These are phyloP conservation scores for Macroramphosus scolopax DNA, from an alignment of 2,797 vertebrate genomes.

Conservation along the genomic window DNA sequence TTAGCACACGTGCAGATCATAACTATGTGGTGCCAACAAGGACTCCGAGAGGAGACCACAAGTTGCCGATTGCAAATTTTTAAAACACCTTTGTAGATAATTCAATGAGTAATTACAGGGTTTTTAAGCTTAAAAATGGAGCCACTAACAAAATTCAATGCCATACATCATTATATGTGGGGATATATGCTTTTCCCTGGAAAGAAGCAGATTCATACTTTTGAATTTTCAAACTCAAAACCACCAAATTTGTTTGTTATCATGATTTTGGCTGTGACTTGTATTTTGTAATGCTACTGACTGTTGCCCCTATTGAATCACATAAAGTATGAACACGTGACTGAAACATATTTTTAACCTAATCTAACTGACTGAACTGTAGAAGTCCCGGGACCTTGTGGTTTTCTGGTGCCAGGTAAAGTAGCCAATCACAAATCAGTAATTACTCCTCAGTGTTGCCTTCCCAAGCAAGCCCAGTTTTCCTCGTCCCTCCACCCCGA, in stretches of 20 bases:
- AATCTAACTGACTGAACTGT: slow-evolving; percentile 78
- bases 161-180: not conserved
- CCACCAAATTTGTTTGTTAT: slow-evolving; percentile 1
- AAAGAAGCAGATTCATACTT: not conserved
- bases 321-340: slow-evolving; percentile 48
- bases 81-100: no score
- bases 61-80: slow-evolving; percentile 19
- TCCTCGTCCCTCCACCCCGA: slow-evolving; percentile 34
- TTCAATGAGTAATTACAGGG: no score
- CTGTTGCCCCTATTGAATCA: slow-evolving; percentile 37
- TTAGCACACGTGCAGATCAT: not conserved
- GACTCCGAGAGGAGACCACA: slow-evolving; percentile 48
- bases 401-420: slow-evolving; percentile 93
- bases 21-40: not conserved
- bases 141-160: no score
- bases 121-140: no score
- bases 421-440: slow-evolving; percentile 63
- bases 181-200: slow-evolving; percentile 12
- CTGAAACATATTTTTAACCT: slow-evolving; percentile 80
- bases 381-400: slow-evolving; percentile 93
- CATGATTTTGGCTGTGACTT: slow-evolving; percentile 23
- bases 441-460: slow-evolving; percentile 33
- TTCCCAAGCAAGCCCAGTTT: slow-evolving; percentile 35
- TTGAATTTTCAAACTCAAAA: not conserved
- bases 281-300: slow-evolving; percentile 29